Evolutionary conservation across 1,140 invertebrate genomes (phyloP).

Genomic region (Conus betulinus): DNA sequence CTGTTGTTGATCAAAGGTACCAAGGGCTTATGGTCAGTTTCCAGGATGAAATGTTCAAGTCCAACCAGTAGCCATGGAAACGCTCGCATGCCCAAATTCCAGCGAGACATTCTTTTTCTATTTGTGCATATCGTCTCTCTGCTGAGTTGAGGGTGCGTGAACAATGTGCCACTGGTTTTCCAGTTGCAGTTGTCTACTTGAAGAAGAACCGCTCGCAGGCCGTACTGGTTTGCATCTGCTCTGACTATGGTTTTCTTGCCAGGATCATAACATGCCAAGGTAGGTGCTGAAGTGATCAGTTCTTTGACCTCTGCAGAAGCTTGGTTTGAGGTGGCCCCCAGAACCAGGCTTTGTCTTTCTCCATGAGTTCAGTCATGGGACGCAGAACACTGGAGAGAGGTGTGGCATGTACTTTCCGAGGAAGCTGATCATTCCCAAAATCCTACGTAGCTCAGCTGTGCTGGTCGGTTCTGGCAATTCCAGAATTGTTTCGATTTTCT

Average conservation of each 20-base stretch:
- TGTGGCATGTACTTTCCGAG: no score
- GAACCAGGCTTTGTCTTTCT: no score
- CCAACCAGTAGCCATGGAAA: slow-evolving; percentile 78
- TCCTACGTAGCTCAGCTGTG: no score
- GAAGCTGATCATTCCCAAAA: no score
- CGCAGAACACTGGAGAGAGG: no score
- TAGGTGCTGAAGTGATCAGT: no score
- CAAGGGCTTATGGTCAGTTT: slow-evolving; percentile 72
- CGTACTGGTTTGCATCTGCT: slow-evolving; percentile 49
- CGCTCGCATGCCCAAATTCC: slow-evolving; percentile 77
- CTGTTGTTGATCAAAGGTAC: no score
- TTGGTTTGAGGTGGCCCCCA: no score
- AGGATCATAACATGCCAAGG: slow-evolving; percentile 44
- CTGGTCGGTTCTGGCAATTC: no score
- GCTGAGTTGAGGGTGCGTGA: slow-evolving; percentile 65
- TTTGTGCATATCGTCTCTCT: slow-evolving; percentile 76
- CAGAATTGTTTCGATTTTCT: no score
- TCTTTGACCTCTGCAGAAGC: no score
- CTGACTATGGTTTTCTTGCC: slow-evolving; percentile 36
- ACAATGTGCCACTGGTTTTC: slow-evolving; percentile 47
- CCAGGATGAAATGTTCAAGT: slow-evolving; percentile 51
- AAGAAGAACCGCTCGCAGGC: slow-evolving; percentile 46
- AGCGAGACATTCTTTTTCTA: slow-evolving; percentile 79
- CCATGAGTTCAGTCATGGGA: no score
- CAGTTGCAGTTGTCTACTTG: slow-evolving; percentile 38